Evolutionary conservation across 2,888 invertebrate genomes (phyloP).

Genomic region (Dendrolimus pini): DNA sequence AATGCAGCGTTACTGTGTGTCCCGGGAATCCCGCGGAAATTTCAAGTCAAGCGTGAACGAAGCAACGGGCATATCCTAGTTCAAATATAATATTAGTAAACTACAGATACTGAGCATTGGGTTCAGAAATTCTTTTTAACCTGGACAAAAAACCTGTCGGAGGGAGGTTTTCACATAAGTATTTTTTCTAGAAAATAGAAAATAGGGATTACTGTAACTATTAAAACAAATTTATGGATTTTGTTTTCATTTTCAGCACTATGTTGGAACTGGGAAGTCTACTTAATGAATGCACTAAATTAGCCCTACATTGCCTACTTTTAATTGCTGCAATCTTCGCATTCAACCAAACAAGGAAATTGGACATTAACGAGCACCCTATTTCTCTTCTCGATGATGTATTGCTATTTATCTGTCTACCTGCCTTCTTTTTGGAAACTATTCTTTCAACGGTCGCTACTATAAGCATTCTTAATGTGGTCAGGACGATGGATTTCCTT

Average conservation of each 20-base stretch:
- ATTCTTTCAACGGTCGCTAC: constrained; percentile 82
- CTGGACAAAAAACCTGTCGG: too few species aligned
- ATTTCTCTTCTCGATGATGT: constrained; percentile 82
- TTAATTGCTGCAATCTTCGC: constrained; percentile 76
- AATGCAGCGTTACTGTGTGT: too few species aligned
- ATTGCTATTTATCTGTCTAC: constrained; percentile 82
- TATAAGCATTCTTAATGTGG: constrained; percentile 62
- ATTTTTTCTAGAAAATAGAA: too few species aligned
- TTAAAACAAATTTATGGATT: not conserved
- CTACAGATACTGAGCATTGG: too few species aligned
- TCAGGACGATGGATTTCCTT: constrained; percentile 69
- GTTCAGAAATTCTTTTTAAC: too few species aligned
- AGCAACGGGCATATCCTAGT: too few species aligned
- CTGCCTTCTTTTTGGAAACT: constrained; percentile 83
- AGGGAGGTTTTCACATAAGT: too few species aligned
- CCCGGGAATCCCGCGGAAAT: too few species aligned
- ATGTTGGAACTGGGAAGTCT: constrained; percentile 64
- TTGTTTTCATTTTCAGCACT: constrained; percentile 45
- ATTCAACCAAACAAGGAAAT: constrained; percentile 78
- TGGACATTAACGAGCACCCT: constrained; percentile 80
- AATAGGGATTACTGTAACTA: too few species aligned
- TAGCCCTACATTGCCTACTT: constrained; percentile 74
- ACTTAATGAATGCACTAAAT: constrained; percentile 69
- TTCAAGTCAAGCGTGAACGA: too few species aligned
- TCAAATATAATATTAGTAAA: too few species aligned